A percentile compares a stretch with the other conserved stretches of the same genome.
Evolutionary conservation across 2,888 invertebrate species (phyloP).

Genomic region (Trichopoda pennipes): DNA sequence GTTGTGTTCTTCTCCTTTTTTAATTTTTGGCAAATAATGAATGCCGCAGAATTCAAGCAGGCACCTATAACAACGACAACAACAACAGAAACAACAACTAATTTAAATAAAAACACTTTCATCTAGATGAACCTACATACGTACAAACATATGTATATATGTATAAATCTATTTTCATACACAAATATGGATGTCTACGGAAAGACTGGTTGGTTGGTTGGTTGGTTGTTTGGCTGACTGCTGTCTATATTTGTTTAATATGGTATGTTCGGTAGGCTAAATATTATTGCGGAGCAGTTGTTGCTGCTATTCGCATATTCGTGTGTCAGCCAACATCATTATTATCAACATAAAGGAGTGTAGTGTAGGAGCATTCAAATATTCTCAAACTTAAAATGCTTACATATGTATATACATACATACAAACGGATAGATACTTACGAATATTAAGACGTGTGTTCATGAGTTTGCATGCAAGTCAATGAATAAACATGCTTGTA

Average conservation of each 20-base stretch:
- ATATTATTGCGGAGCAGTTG: conserved; percentile 49
- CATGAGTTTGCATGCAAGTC: conserved; percentile 44
- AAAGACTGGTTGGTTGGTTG: conserved; percentile 53
- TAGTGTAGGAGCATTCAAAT: conserved; percentile 56
- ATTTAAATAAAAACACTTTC: conserved; percentile 49
- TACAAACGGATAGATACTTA: too few relatives aligned
- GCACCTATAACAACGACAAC: conserved; percentile 32
- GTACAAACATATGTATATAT: conserved; percentile 18
- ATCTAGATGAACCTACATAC: conserved; percentile 26
- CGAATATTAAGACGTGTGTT: conserved; percentile 48
- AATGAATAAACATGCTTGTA: background rate
- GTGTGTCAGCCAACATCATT: conserved; percentile 42
- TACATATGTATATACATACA: conserved; percentile 6
- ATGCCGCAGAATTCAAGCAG: conserved; percentile 26
- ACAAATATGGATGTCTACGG: conserved; percentile 37
- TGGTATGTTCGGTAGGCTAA: conserved; percentile 65
- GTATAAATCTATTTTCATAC: too few relatives aligned
- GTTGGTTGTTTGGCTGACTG: conserved; percentile 55
- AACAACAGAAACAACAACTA: conserved; percentile 43
- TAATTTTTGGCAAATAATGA: conserved; percentile 29
- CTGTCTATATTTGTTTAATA: conserved; percentile 72
- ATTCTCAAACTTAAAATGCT: conserved; percentile 68
- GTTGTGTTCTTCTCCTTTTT: background rate
- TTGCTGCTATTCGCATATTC: conserved; percentile 63
- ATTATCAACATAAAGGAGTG: conserved; percentile 72